Conservation (phyloP, 2,797 vertebrate genomes). For the Fringilla coelebs region DNA sequence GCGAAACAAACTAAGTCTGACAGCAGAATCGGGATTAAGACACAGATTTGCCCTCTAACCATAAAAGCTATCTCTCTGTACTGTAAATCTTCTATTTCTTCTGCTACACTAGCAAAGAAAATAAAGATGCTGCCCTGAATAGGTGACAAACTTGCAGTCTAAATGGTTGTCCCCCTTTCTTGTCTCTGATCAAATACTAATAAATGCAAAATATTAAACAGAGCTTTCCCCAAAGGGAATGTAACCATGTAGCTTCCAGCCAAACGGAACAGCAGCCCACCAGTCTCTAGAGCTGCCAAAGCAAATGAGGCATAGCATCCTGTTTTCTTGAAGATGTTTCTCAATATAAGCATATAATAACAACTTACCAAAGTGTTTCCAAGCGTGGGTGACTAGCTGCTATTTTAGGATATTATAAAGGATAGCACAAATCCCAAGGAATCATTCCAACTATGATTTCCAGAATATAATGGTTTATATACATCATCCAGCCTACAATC, state of each 20-base stretch:
- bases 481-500: not conserved
- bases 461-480: not conserved
- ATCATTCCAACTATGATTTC: not conserved
- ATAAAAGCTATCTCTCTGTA: not conserved
- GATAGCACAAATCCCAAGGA: not conserved
- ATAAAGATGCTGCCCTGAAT: not conserved
- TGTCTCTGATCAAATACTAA: not conserved
- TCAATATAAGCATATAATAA: not conserved
- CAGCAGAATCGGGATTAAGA: not conserved
- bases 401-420: not conserved
- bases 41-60: constrained; percentile 10
- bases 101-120: not conserved
- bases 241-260: not conserved
- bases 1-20: not conserved
- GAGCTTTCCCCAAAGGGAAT: not conserved
- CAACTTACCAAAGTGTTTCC: not conserved
- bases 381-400: not conserved
- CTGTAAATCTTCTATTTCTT: not conserved
- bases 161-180: not conserved
- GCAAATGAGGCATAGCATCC: not conserved
- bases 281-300: not conserved
- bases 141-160: not conserved
- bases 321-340: not conserved
- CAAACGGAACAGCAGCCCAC: not conserved
- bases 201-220: not conserved